These are phyloP conservation scores for Sebastolobus alascanus DNA, from an alignment of 2,797 vertebrate species.

Conservation along the genomic window DNA sequence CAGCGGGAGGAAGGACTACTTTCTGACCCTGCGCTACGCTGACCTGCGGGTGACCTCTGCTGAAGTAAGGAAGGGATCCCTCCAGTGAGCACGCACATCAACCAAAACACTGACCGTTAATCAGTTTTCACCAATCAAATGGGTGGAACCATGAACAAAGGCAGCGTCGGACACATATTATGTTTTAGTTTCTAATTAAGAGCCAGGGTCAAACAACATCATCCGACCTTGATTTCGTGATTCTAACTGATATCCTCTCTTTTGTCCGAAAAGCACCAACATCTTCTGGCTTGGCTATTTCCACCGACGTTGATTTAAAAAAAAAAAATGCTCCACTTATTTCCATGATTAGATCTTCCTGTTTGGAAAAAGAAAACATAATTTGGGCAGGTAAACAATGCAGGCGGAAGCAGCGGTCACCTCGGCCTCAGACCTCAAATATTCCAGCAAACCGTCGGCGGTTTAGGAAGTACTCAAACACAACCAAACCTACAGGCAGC, in stretches of 20 bases:
- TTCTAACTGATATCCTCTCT: slow-evolving; percentile 7
- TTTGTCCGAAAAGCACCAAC: slow-evolving; percentile 8
- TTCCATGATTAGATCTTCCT: slow-evolving; percentile 50
- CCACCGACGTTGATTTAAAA: not conserved
- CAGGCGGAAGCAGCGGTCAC: slow-evolving; percentile 25
- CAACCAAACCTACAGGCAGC: slow-evolving; percentile 49
- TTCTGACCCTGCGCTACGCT: slow-evolving; percentile 71
- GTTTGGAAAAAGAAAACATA: slow-evolving; percentile 40
- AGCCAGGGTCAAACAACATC: slow-evolving; percentile 7
- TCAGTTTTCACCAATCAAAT: slow-evolving; percentile 29
- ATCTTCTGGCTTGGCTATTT: slow-evolving; percentile 21
- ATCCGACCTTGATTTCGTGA: not conserved
- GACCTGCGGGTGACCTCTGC: slow-evolving; percentile 69
- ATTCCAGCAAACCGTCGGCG: slow-evolving; percentile 31
- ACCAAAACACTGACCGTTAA: slow-evolving; percentile 57
- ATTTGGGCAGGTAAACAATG: slow-evolving; percentile 60
- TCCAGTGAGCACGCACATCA: slow-evolving; percentile 39
- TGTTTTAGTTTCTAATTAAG: slow-evolving; percentile 37
- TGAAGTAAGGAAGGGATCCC: slow-evolving; percentile 50
- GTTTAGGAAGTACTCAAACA: slow-evolving; percentile 54
- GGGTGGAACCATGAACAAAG: slow-evolving; percentile 20
- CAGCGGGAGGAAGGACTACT: slow-evolving; percentile 74
- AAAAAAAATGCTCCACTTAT: not conserved
- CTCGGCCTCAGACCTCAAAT: slow-evolving; percentile 57
- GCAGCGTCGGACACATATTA: slow-evolving; percentile 13